Base-by-base conservation (phyloP, 2,797 vertebrate species). In the Diplodus puntazzo region DNA sequence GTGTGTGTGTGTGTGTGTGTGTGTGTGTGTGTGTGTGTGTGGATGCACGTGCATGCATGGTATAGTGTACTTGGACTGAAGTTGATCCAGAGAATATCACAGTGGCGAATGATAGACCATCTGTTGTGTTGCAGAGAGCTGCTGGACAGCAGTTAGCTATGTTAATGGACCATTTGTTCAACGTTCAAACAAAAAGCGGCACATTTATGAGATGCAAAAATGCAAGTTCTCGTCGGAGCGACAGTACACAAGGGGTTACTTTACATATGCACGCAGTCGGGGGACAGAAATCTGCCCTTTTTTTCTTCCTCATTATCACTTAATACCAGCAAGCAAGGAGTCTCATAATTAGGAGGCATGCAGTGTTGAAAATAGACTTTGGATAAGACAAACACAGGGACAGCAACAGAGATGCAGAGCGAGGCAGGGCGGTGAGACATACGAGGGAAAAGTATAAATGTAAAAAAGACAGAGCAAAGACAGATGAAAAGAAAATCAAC, bases 151-250 rank as follows among this genome's bases (percentile, higher is more conserved):
- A 86, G 73, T 84, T 89, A 87, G 89, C 77, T 84, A 85, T 87
- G 90, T 87, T 88, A 91, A 89, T 88, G 73, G 85, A 60, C 85
- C 88, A 87, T 93, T 92, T 91, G 90, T 88, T 88, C 81, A 75
- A 64, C 69, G 81, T 78, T 87, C 82, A 85, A 72, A 90, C 67
- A 27, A 27, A 83, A 83, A 85, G 73, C 58, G 82, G 80, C 79
- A 75, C 73, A 73, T 87, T 90, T 85, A 87, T 79, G 72, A 79
- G 71, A 77, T 66, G 20, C 70, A 34, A 78, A 63, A 69, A 84
- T 73, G 60, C 62, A 74, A 80, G 66, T 79, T 83, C 45, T 80
- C 58, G 7, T 72, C 49, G 27, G n/a, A 77, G 52, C 68, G 58
- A 53, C 71, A 79, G 66, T 68, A 74, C 83, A 82, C 71, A 62